These are phyloP conservation scores for Festucalex cinctus DNA, from an alignment of 2,113 vertebrate species.

Conservation along the genomic window DNA sequence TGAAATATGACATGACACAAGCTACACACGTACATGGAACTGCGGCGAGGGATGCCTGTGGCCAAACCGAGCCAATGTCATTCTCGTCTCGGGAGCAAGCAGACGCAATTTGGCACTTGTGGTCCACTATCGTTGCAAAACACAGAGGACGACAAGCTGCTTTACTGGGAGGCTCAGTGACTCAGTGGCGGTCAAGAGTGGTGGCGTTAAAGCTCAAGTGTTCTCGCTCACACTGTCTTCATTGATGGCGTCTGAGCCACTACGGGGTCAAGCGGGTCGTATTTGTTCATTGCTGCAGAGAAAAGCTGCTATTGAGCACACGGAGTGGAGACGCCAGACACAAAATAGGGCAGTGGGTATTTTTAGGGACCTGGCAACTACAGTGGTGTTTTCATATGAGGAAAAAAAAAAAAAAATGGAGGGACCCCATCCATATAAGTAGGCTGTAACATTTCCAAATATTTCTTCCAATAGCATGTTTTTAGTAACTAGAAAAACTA, in stretches of 20 bases:
- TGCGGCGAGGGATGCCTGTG: background rate
- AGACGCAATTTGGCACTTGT: background rate
- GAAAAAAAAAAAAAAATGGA: too few species aligned
- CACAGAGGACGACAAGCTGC: background rate
- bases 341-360: slow-evolving; percentile 9
- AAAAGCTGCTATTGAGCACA: slow-evolving; percentile 6
- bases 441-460: background rate
- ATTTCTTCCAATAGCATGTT: background rate
- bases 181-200: slow-evolving; percentile 2
- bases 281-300: slow-evolving; percentile 9
- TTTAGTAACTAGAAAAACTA: background rate
- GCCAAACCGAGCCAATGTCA: background rate
- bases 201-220: slow-evolving; percentile 6
- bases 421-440: background rate
- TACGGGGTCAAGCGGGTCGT: background rate
- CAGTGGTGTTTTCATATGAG: slow-evolving; percentile 1
- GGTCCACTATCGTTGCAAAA: background rate
- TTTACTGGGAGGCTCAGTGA: background rate
- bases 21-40: slow-evolving; percentile 5
- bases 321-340: background rate
- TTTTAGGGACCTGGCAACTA: background rate
- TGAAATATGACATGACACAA: slow-evolving; percentile 1
- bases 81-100: background rate
- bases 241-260: slow-evolving; percentile 3
- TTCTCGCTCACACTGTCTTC: slow-evolving; percentile 10